Percentiles rank a stretch among this genome's conserved stretches.
Evolutionary conservation across 2,888 invertebrate genomes (phyloP).

Genomic region (Cheiracanthium punctorium): DNA sequence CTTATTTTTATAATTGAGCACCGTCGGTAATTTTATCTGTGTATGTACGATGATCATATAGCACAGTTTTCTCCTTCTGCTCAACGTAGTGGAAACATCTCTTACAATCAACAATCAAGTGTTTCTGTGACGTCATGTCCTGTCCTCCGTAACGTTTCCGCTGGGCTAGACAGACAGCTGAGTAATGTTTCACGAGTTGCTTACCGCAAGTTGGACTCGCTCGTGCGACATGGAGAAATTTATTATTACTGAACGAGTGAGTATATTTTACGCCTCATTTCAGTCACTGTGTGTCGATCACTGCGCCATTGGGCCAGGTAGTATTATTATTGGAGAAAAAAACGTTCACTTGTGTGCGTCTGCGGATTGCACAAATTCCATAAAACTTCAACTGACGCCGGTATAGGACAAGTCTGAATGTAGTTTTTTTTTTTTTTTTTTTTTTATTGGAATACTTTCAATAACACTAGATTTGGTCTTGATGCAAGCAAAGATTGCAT

Average conservation of each 20-base stretch:
- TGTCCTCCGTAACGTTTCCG: slow-evolving; percentile 64
- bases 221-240: slow-evolving; percentile 59
- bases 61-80: slow-evolving; percentile 41
- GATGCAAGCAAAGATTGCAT: too few species aligned
- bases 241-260: slow-evolving; percentile 55
- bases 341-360: background rate
- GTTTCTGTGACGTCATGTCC: slow-evolving; percentile 67
- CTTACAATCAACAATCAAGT: slow-evolving; percentile 67
- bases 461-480: too few species aligned
- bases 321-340: background rate
- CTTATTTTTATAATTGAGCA: background rate
- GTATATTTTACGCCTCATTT: slow-evolving; percentile 31
- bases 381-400: too few species aligned
- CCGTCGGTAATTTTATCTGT: background rate
- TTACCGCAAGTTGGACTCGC: slow-evolving; percentile 34
- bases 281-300: background rate
- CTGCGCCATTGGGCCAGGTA: background rate
- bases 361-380: too few species aligned
- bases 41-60: slow-evolving; percentile 7
- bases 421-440: too few species aligned
- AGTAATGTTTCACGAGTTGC: slow-evolving; percentile 48
- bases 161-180: slow-evolving; percentile 51
- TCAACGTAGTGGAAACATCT: slow-evolving; percentile 66
- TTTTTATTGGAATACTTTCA: too few species aligned
- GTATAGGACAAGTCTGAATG: too few species aligned